phyloP scores from a whole-genome alignment of 2,888 invertebrate genomes.

The Lepidocyrtoides sp. region DNA sequence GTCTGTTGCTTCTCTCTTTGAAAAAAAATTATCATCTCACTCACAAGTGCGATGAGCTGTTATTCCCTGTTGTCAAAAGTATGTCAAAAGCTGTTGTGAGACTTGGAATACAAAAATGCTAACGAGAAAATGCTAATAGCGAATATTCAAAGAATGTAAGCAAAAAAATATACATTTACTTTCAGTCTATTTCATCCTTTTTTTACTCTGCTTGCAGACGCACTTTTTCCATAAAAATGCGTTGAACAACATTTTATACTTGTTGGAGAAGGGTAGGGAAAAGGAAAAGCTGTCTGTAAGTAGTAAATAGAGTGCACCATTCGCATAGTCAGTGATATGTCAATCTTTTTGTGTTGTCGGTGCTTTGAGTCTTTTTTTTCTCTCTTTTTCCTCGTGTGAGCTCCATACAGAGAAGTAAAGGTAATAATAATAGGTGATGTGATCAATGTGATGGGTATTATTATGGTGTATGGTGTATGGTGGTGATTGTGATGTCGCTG shows the following conservation, averaged over 20 bases:
- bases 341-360: constrained; percentile 53
- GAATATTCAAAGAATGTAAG: too few species aligned
- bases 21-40: constrained; percentile 2
- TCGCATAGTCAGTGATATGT: constrained; percentile 50
- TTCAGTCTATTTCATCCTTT: constrained; percentile 4
- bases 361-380: constrained; percentile 12
- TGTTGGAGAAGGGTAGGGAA: not conserved
- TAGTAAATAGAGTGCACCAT: not conserved
- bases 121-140: not conserved
- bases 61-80: too few species aligned
- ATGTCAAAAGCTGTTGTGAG: too few species aligned
- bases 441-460: too few species aligned
- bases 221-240: constrained; percentile 5
- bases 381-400: not conserved
- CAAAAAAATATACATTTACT: too few species aligned
- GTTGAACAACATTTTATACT: not conserved
- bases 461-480: constrained; percentile 33
- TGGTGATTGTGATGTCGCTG: constrained; percentile 65
- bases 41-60: not conserved
- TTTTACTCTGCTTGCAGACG: not conserved
- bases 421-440: constrained; percentile 43
- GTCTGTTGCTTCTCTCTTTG: constrained; percentile 64
- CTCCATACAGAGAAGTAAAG: not conserved
- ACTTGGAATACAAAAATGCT: too few species aligned
- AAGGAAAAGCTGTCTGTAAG: not conserved